Evolutionary conservation across 2,797 vertebrate genomes (phyloP).

Genomic region (Muscicapa comitata): DNA sequence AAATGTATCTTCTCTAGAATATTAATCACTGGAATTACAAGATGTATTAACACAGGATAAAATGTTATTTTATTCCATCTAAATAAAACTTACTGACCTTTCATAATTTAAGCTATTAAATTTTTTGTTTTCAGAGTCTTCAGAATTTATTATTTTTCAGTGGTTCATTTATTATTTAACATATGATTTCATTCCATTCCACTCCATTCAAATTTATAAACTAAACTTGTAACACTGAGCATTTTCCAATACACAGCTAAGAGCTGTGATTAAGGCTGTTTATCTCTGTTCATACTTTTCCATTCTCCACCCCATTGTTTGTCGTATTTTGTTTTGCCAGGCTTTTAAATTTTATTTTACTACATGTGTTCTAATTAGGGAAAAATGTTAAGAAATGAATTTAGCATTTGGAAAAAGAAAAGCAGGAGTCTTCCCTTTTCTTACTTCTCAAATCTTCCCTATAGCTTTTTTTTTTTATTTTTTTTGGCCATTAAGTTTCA

Average conservation of each 20-base stretch:
- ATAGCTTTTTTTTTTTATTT: neutral
- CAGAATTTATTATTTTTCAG: neutral
- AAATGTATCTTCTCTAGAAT: neutral
- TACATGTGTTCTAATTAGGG: neutral
- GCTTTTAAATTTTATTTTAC: neutral
- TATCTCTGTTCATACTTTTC: neutral
- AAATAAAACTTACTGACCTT: neutral
- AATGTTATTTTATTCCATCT: neutral
- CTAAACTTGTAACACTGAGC: neutral
- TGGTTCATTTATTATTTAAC: neutral
- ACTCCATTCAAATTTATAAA: neutral
- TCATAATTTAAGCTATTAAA: neutral
- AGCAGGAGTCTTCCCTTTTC: neutral
- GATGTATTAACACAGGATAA: neutral
- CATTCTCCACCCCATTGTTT: neutral
- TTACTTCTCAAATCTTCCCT: neutral
- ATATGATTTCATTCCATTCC: neutral
- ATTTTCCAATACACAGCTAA: neutral
- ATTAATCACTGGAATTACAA: neutral
- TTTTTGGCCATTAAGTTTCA: neutral
- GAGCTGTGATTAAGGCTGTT: constrained; percentile 24
- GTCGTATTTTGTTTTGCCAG: neutral
- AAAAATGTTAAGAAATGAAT: neutral
- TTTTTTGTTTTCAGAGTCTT: neutral
- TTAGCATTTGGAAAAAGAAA: neutral